Percentiles rank a stretch among this genome's conserved stretches.
These are phyloP conservation scores for Agapornis roseicollis DNA, from an alignment of 2,113 vertebrate genomes.

Conservation along the genomic window DNA sequence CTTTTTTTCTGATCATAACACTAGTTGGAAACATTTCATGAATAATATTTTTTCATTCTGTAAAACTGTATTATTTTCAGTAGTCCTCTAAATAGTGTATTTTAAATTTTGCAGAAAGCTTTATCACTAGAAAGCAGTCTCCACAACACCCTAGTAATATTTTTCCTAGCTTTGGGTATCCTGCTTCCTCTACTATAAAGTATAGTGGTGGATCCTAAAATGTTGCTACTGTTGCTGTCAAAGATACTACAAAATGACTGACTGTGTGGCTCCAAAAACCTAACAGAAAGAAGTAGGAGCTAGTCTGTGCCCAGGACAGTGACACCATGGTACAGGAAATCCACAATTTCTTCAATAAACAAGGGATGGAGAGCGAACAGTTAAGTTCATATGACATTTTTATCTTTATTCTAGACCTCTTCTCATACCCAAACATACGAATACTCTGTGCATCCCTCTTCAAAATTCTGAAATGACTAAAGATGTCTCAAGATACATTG, in stretches of 20 bases:
- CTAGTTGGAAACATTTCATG: background rate
- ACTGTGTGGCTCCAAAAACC: background rate
- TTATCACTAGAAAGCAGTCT: background rate
- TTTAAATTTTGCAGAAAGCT: constrained; percentile 10
- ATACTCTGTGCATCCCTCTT: background rate
- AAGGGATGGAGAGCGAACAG: background rate
- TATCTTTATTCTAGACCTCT: background rate
- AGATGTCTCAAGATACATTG: background rate
- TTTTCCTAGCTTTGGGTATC: background rate
- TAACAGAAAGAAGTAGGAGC: accelerated
- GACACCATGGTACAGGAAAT: background rate
- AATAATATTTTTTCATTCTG: constrained; percentile 40
- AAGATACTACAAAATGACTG: background rate
- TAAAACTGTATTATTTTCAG: constrained; percentile 25
- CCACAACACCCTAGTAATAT: background rate
- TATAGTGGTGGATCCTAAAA: background rate
- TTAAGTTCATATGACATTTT: background rate
- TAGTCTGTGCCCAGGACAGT: background rate
- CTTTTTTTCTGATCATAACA: constrained; percentile 30
- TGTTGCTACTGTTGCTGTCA: background rate
- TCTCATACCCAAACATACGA: background rate
- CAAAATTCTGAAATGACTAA: background rate
- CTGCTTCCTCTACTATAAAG: background rate
- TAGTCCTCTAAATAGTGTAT: background rate
- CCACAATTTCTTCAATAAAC: background rate